These are phyloP conservation scores for Eilema depressum DNA, from an alignment of 2,888 invertebrate species.

Conservation along the genomic window DNA sequence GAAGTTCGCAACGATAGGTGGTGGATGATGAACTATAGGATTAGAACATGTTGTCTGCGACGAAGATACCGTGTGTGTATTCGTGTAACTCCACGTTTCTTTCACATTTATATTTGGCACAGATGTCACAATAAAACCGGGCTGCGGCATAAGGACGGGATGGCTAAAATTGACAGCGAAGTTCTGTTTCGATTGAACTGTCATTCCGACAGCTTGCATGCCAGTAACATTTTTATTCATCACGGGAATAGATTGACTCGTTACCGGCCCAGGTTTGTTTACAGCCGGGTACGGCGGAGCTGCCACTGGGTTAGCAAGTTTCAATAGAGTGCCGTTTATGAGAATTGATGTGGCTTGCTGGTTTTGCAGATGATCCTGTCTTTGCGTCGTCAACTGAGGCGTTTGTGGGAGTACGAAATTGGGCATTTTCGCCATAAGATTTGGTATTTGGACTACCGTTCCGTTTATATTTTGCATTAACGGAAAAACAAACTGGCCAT, in stretches of 20 bases:
- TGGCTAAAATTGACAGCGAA: slow-evolving; percentile 85
- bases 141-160: slow-evolving; percentile 80
- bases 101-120: slow-evolving; percentile 85
- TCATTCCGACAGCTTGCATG: slow-evolving; percentile 80
- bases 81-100: slow-evolving; percentile 80
- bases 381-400: slow-evolving; percentile 70
- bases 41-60: slow-evolving; percentile 74
- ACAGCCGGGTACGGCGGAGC: slow-evolving; percentile 70
- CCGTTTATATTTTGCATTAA: slow-evolving; percentile 87
- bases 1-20: slow-evolving; percentile 73
- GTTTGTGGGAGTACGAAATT: slow-evolving; percentile 83
- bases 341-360: slow-evolving; percentile 82
- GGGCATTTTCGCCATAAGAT: slow-evolving; percentile 86
- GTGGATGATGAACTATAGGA: slow-evolving; percentile 75
- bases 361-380: slow-evolving; percentile 78
- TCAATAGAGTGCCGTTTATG: slow-evolving; percentile 84
- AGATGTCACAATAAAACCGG: slow-evolving; percentile 84
- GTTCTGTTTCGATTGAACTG: slow-evolving; percentile 84
- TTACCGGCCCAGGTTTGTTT: slow-evolving; percentile 72
- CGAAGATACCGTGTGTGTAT: slow-evolving; percentile 67
- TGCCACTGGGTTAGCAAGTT: slow-evolving; percentile 76
- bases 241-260: slow-evolving; percentile 74
- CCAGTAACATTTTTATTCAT: slow-evolving; percentile 82
- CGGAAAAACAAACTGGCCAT: slow-evolving; percentile 87
- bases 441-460: slow-evolving; percentile 88